A percentile compares a stretch with the other conserved stretches of the same genome.
phyloP scores from a whole-genome alignment of 2,888 invertebrate genomes.

The Caenorhabditis sp. region DNA sequence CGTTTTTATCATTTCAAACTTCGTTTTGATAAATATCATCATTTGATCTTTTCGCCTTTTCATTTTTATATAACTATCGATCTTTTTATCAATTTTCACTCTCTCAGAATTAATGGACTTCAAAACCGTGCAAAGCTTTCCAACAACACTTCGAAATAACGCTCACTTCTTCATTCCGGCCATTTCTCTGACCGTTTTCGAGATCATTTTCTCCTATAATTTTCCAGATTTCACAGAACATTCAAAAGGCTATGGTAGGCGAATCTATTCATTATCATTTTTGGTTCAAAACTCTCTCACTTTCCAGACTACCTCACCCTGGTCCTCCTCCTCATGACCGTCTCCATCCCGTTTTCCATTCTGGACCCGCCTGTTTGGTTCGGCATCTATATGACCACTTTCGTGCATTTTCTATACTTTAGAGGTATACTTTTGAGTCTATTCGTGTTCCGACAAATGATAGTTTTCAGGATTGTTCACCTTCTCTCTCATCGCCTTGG shows the following conservation, averaged over 20 bases:
- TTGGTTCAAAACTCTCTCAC: too few species aligned
- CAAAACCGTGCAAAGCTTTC: constrained; percentile 9
- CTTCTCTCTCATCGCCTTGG: background rate
- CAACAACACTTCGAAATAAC: background rate
- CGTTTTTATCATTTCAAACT: too few species aligned
- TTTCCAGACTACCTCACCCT: background rate
- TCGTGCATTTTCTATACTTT: constrained; percentile 16
- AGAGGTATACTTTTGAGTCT: constrained; percentile 7
- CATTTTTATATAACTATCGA: too few species aligned
- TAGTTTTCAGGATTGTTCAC: background rate
- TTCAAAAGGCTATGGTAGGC: background rate
- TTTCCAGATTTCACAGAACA: background rate
- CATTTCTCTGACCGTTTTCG: background rate
- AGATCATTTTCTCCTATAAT: background rate
- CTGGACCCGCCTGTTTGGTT: constrained; percentile 32
- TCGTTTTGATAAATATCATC: too few species aligned
- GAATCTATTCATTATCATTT: too few species aligned
- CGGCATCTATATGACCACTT: constrained; percentile 23
- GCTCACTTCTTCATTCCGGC: constrained; percentile 19
- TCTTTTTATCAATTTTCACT: too few species aligned
- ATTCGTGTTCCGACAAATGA: background rate
- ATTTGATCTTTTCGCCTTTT: too few species aligned
- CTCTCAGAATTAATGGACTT: too few species aligned
- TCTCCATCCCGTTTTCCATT: constrained; percentile 14
- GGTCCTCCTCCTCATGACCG: background rate